phyloP scores from a whole-genome alignment of 1,140 invertebrate species.

The Drosophila pectinifera region DNA sequence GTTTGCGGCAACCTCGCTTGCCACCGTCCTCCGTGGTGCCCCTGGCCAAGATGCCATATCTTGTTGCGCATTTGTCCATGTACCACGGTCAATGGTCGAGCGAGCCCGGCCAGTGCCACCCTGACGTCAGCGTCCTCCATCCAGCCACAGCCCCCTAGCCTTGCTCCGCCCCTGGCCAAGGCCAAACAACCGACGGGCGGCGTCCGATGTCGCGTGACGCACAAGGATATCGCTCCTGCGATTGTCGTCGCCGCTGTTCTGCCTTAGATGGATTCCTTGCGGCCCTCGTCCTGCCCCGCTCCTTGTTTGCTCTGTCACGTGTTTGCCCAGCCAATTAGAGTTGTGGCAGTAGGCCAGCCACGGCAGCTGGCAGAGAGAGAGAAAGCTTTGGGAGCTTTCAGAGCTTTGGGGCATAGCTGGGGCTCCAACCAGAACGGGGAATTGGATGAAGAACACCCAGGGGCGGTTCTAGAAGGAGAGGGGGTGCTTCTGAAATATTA shows the following conservation, averaged over 20 bases:
- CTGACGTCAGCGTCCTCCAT: slow-evolving; percentile 62
- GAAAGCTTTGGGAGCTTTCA: slow-evolving; percentile 25
- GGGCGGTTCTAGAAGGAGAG: neutral
- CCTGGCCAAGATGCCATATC: slow-evolving; percentile 43
- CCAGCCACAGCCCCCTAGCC: neutral
- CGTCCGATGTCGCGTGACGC: slow-evolving; percentile 73
- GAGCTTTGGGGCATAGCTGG: slow-evolving; percentile 46
- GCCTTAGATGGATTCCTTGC: slow-evolving; percentile 47
- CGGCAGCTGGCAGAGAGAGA: neutral
- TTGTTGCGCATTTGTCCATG: slow-evolving; percentile 77
- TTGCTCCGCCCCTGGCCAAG: slow-evolving; percentile 56
- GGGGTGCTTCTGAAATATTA: no score
- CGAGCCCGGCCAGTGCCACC: slow-evolving; percentile 20
- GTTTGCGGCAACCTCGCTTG: slow-evolving; percentile 36
- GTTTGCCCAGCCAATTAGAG: slow-evolving; percentile 67
- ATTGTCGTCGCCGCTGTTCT: slow-evolving; percentile 33
- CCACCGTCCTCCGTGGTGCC: slow-evolving; percentile 36
- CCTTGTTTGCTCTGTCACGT: slow-evolving; percentile 55
- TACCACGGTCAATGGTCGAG: slow-evolving; percentile 65
- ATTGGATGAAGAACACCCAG: neutral
- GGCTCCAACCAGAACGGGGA: slow-evolving; percentile 30
- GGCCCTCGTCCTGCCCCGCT: slow-evolving; percentile 1
- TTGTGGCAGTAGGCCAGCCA: slow-evolving; percentile 27
- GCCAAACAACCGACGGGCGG: slow-evolving; percentile 62
- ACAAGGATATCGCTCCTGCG: slow-evolving; percentile 68